Conservation (phyloP, 2,113 vertebrate genomes). For the Cynocephalus volans region DNA sequence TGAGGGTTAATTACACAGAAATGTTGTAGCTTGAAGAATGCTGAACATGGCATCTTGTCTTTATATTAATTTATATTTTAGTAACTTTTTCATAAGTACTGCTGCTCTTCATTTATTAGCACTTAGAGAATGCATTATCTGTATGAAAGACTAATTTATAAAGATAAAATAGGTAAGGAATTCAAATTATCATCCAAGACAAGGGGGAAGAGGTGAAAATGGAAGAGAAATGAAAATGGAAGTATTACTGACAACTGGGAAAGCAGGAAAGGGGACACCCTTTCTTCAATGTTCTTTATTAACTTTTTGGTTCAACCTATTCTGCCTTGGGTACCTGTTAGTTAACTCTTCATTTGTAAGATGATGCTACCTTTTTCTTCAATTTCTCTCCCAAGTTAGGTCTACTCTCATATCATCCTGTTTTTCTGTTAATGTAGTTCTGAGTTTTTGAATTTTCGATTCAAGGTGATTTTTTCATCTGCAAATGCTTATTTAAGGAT, state of each 20-base stretch:
- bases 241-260: not conserved
- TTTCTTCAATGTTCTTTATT: not conserved
- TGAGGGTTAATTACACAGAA: constrained; percentile 51
- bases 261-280: not conserved
- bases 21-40: constrained; percentile 54
- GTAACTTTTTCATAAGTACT: not conserved
- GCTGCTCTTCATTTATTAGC: constrained; percentile 29
- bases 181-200: not conserved
- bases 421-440: constrained; percentile 32
- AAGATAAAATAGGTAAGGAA: not conserved
- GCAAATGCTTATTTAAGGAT: constrained; percentile 29
- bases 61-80: not conserved
- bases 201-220: not conserved
- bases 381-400: constrained; percentile 39
- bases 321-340: not conserved
- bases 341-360: not conserved
- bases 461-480: constrained; percentile 6
- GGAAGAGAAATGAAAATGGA: not conserved
- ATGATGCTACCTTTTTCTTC: not conserved
- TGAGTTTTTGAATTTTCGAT: constrained; percentile 26
- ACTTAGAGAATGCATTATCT: not conserved
- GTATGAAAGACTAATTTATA: not conserved
- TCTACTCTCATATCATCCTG: not conserved
- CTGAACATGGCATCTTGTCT: not conserved
- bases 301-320: not conserved